These are phyloP conservation scores for Natrix natrix DNA, from an alignment of 2,797 vertebrate species.

Conservation along the genomic window DNA sequence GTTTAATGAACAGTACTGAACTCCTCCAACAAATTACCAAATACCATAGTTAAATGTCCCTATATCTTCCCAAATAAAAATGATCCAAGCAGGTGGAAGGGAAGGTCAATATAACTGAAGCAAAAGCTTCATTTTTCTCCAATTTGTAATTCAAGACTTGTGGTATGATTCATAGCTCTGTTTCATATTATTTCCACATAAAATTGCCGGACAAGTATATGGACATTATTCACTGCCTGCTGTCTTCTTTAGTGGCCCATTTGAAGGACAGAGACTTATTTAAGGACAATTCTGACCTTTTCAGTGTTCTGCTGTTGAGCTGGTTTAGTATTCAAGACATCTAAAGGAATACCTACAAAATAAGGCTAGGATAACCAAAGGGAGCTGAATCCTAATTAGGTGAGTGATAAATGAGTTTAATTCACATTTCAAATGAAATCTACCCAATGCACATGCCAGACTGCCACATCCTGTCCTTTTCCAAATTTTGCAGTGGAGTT, in stretches of 20 bases:
- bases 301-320: neutral
- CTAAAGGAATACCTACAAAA: neutral
- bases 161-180: neutral
- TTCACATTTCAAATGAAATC: neutral
- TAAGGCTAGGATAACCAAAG: neutral
- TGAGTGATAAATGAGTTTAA: neutral
- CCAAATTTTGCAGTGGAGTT: neutral
- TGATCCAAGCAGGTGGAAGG: neutral
- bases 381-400: neutral
- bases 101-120: neutral
- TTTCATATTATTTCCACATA: neutral
- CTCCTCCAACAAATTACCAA: neutral
- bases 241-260: neutral
- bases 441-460: neutral
- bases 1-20: neutral
- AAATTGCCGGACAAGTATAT: neutral
- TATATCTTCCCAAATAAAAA: neutral
- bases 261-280: neutral
- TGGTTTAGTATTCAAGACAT: neutral
- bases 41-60: neutral
- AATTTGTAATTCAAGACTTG: neutral
- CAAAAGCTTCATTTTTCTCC: neutral
- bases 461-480: neutral
- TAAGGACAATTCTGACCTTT: constrained; percentile 29
- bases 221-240: neutral